Evolutionary conservation across 35 echinoderm and acorn worm genomes (phyloP).

Genomic region (Lytechinus variegatus): DNA sequence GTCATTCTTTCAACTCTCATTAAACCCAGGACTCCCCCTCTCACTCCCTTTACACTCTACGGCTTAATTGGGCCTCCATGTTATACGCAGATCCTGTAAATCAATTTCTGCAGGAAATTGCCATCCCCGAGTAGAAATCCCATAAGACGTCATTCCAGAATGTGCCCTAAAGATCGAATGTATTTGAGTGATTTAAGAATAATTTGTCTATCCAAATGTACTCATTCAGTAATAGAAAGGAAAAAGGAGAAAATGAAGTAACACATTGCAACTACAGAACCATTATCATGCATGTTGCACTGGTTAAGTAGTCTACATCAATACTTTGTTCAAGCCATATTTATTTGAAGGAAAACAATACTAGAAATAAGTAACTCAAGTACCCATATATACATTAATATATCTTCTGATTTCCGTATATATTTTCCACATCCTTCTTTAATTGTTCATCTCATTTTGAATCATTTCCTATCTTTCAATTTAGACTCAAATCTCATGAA

Average conservation of each 20-base stretch:
- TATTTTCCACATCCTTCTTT: too few relatives aligned
- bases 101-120: constrained; percentile 18
- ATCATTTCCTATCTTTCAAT: too few relatives aligned
- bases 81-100: background rate
- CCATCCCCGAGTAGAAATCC: background rate
- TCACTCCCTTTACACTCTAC: background rate
- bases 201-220: background rate
- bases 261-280: background rate
- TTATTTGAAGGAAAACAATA: background rate
- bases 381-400: too few relatives aligned
- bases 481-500: too few relatives aligned
- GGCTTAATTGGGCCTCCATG: background rate
- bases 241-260: background rate
- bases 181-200: background rate
- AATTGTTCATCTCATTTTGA: too few relatives aligned
- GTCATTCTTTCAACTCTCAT: constrained; percentile 19
- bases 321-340: background rate
- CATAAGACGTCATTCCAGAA: background rate
- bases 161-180: background rate
- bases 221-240: background rate
- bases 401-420: too few relatives aligned
- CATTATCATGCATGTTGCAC: background rate
- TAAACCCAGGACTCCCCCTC: background rate
- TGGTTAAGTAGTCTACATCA: background rate
- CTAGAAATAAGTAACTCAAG: background rate